Conservation (phyloP, 2,888 invertebrate species). For the Drosophila merina region DNA sequence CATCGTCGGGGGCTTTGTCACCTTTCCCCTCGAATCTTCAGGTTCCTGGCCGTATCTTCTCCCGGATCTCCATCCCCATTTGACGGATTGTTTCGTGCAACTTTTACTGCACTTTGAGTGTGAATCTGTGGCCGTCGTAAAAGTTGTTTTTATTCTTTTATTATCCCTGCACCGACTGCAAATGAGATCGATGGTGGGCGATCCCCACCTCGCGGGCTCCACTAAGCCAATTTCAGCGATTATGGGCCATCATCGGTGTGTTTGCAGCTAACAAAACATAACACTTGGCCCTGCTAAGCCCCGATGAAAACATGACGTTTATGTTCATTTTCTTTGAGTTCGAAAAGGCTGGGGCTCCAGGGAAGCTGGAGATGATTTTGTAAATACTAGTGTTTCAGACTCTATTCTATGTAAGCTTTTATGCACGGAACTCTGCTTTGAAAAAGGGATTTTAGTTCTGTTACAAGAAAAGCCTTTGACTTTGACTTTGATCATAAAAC, state of each 20-base stretch:
- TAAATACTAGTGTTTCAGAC: slow-evolving; percentile 24
- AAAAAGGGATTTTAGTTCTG: slow-evolving; percentile 6
- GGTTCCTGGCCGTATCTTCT: neutral
- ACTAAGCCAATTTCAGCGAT: slow-evolving; percentile 75
- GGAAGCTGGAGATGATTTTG: slow-evolving; percentile 23
- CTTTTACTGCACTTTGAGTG: slow-evolving; percentile 72
- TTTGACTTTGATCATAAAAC: neutral
- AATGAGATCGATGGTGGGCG: neutral
- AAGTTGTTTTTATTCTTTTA: slow-evolving; percentile 73
- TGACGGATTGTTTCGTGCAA: slow-evolving; percentile 69
- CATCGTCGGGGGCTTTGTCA: slow-evolving; percentile 44
- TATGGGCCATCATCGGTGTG: slow-evolving; percentile 69
- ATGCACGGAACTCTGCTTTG: neutral
- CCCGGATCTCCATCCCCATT: slow-evolving; percentile 6
- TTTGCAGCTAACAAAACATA: slow-evolving; percentile 77
- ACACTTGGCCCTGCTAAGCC: slow-evolving; percentile 42
- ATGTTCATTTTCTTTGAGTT: slow-evolving; percentile 10
- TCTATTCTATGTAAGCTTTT: slow-evolving; percentile 14
- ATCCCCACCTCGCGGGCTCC: slow-evolving; percentile 1
- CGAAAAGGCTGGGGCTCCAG: neutral
- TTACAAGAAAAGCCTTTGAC: slow-evolving; percentile 8
- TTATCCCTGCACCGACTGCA: slow-evolving; percentile 60
- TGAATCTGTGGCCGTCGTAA: slow-evolving; percentile 67
- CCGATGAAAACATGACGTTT: slow-evolving; percentile 45
- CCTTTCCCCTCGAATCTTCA: slow-evolving; percentile 34